Evolutionary conservation across 2,888 invertebrate species (phyloP).

Genomic region (Oscheius sp.): DNA sequence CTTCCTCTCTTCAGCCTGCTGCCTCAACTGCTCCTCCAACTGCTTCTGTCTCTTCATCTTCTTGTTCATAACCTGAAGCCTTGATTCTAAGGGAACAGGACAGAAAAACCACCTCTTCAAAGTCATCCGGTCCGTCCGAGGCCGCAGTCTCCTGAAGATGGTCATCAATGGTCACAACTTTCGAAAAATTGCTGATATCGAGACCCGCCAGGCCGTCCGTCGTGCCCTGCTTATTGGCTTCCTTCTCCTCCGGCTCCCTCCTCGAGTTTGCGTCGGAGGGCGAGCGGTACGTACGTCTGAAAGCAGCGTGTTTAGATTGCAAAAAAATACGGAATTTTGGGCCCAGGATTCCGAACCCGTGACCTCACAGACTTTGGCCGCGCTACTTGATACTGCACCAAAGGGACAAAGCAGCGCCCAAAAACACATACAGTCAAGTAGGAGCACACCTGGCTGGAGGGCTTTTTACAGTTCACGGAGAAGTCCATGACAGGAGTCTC

Average conservation of each 20-base stretch:
- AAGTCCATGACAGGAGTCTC: too few relatives aligned
- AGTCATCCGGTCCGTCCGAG: constrained; percentile 34
- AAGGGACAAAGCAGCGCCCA: too few relatives aligned
- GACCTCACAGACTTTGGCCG: too few relatives aligned
- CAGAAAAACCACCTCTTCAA: constrained; percentile 38
- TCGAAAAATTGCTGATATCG: constrained; percentile 33
- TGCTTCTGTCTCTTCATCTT: constrained; percentile 40
- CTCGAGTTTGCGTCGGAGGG: constrained; percentile 59
- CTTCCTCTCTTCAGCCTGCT: constrained; percentile 30
- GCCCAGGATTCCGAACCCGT: too few relatives aligned
- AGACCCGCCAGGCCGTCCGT: constrained; percentile 42
- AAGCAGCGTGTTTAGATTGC: too few relatives aligned
- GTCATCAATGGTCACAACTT: constrained; percentile 35
- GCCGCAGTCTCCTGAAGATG: constrained; percentile 23
- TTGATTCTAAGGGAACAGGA: neutral
- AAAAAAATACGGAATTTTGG: too few relatives aligned
- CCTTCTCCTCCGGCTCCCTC: constrained; percentile 36
- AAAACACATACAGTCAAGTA: neutral
- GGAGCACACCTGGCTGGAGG: neutral
- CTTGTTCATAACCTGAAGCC: constrained; percentile 42
- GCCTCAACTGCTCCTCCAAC: constrained; percentile 36
- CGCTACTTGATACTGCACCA: too few relatives aligned
- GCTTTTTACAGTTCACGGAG: neutral
- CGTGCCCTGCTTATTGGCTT: constrained; percentile 4
- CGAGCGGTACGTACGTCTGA: constrained; percentile 66